Base-by-base conservation (phyloP, 2,888 invertebrate genomes). In the Nyleta sp. region DNA sequence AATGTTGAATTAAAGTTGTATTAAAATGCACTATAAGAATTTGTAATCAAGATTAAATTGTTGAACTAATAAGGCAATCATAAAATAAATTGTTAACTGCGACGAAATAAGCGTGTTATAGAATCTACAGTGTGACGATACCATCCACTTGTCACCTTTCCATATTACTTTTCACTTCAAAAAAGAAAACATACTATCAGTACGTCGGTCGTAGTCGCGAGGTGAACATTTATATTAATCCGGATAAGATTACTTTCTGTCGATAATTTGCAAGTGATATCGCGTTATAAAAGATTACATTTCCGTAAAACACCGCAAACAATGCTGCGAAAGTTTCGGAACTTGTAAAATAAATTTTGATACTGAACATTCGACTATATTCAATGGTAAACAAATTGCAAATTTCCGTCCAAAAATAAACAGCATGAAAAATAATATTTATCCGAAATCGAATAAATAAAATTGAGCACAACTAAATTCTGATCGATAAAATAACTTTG, bases 51-150 rank as follows among this genome's bases (percentile, higher is more conserved):
- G n/a, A n/a, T n/a, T n/a, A n/a, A n/a, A n/a, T n/a, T n/a, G n/a
- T n/a, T n/a, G n/a, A n/a, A n/a, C n/a, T n/a, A n/a, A n/a, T n/a
- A n/a, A n/a, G n/a, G n/a, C n/a, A n/a, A 68, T 55, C 74, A 35
- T 67, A 75, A 75, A 75, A 68, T 67, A 75, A 67, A 67, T 60
- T 75, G 74, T 67, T 68, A 60, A 67, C 74, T 75, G 62, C 62
- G 31, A 40, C 40, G 62, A 55, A 75, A 75, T 68, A 75, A 60
- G 55, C 60, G 46, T 60, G 40, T 65, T 65, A 65, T 33, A 53
- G 74, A 44, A 67, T 46, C 38, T 67, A 59, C 46, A 44, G 67
- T 53, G 52, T 28, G 67, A 73, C 59, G 74, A 67, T 60, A 59
- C 67, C 35, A 35, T 67, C 67, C 64, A 52, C 65, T 65, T 73